These are phyloP conservation scores for Teleogryllus oceanicus DNA, from an alignment of 2,888 invertebrate species.

Conservation along the genomic window DNA sequence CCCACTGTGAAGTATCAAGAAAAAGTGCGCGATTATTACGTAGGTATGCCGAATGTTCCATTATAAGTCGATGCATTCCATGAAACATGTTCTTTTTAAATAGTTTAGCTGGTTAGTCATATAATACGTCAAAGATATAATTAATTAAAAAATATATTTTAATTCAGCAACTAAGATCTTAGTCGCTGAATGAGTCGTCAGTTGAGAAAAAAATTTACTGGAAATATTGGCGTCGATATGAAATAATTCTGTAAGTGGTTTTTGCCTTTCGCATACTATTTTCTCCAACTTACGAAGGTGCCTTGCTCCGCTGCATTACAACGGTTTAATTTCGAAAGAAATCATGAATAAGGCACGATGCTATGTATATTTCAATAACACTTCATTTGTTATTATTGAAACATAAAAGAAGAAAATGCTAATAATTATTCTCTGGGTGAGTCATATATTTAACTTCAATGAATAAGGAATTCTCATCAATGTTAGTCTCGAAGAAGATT, in stretches of 20 bases:
- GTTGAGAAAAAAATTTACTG: too few relatives aligned
- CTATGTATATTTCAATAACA: neutral
- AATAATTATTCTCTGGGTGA: neutral
- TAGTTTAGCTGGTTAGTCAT: too few relatives aligned
- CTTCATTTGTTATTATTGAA: neutral
- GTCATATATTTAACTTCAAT: neutral
- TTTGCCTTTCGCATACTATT: neutral
- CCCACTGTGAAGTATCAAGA: too few relatives aligned
- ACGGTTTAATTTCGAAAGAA: neutral
- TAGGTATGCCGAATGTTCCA: too few relatives aligned
- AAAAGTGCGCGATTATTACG: too few relatives aligned
- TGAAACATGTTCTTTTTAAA: too few relatives aligned
- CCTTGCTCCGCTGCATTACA: neutral
- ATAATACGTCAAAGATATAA: too few relatives aligned
- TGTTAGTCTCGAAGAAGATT: slow-evolving; percentile 12
- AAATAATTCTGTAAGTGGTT: neutral
- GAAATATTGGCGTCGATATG: too few relatives aligned
- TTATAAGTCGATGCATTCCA: too few relatives aligned
- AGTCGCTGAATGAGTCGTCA: too few relatives aligned
- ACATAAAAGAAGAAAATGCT: neutral
- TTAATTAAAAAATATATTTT: too few relatives aligned
- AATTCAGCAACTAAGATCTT: too few relatives aligned
- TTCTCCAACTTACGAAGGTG: neutral
- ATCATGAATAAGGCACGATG: neutral
- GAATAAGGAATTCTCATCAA: slow-evolving; percentile 21